These are phyloP conservation scores for Catharus bicknelli DNA, from an alignment of 2,113 vertebrate species.

Conservation along the genomic window DNA sequence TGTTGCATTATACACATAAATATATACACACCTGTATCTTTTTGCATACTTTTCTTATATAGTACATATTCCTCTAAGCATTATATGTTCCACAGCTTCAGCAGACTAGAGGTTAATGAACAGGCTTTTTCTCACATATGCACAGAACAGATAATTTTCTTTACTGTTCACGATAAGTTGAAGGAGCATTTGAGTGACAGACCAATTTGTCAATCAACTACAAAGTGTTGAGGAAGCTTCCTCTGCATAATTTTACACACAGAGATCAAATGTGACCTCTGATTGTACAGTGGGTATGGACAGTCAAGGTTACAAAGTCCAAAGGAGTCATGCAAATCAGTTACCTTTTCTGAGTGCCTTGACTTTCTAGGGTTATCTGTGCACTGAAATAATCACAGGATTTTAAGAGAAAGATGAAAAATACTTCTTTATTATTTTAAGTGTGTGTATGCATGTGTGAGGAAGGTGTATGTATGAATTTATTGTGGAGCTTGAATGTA, in stretches of 20 bases:
- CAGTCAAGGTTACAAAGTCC: constrained; percentile 40
- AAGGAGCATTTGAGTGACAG: constrained; percentile 75
- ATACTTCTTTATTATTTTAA: background rate
- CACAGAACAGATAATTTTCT: constrained; percentile 75
- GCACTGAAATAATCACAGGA: constrained; percentile 53
- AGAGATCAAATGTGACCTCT: constrained; percentile 68
- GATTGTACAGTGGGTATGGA: constrained; percentile 41
- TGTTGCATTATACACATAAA: background rate
- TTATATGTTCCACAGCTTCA: constrained; percentile 31
- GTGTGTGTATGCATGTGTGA: background rate
- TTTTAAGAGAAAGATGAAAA: constrained; percentile 28
- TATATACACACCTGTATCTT: background rate
- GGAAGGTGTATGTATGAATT: background rate
- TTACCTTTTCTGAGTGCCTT: background rate
- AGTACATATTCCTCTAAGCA: background rate
- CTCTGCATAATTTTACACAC: constrained; percentile 67
- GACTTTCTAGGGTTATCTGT: constrained; percentile 55
- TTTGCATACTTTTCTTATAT: background rate
- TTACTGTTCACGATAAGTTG: constrained; percentile 72
- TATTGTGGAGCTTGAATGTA: background rate
- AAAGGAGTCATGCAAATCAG: constrained; percentile 41
- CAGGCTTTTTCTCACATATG: constrained; percentile 64
- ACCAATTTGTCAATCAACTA: constrained; percentile 77
- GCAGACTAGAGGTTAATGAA: constrained; percentile 69
- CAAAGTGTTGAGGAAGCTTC: constrained; percentile 62